A percentile compares a stretch with the other conserved stretches of the same genome.
These are phyloP conservation scores for Morus bassanus DNA, from an alignment of 2,797 vertebrate species.

Conservation along the genomic window DNA sequence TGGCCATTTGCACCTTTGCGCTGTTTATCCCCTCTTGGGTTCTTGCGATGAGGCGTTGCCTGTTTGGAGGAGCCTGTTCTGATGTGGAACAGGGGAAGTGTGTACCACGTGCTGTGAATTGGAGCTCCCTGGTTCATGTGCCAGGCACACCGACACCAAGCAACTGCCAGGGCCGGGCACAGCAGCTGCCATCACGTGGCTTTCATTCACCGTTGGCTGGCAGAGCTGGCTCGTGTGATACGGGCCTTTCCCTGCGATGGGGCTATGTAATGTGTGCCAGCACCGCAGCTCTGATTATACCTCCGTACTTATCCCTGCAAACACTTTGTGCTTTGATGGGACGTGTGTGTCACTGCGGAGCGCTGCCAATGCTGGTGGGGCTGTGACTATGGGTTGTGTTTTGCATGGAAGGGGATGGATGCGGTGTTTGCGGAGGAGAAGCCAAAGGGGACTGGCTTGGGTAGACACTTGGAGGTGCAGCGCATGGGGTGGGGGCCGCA, in stretches of 20 bases:
- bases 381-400: background rate
- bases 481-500: background rate
- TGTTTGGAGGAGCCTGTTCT: background rate
- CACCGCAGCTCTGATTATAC: background rate
- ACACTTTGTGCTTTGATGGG: background rate
- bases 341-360: background rate
- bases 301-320: rapidly evolving
- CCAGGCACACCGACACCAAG: rapidly evolving
- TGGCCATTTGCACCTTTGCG: background rate
- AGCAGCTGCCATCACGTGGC: rapidly evolving
- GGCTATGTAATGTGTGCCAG: background rate
- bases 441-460: background rate
- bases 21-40: background rate
- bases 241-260: rapidly evolving
- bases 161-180: background rate
- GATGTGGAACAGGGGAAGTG: background rate
- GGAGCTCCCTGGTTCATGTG: background rate
- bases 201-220: rapidly evolving
- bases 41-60: rapidly evolving
- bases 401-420: background rate
- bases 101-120: background rate
- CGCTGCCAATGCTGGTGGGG: rapidly evolving
- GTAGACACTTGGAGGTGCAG: background rate
- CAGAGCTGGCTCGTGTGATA: background rate
- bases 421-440: background rate